Evolutionary conservation across 2,797 vertebrate genomes (phyloP).

Genomic region (Tangara arthus): DNA sequence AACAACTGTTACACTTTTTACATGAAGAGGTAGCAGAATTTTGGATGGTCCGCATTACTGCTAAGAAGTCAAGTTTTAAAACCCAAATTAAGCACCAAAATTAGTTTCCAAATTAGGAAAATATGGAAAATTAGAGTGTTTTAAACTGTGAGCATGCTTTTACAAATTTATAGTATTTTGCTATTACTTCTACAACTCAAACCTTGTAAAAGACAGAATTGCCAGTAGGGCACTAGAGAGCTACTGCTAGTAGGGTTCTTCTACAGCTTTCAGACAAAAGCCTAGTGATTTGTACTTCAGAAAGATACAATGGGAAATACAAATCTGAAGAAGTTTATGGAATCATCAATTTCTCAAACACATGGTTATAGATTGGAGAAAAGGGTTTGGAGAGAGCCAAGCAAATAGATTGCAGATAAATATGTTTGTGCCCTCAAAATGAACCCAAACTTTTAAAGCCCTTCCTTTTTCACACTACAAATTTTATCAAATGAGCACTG

Average conservation of each 20-base stretch:
- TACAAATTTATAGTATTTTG: background rate
- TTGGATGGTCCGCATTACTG: background rate
- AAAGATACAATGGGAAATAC: background rate
- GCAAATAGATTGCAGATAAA: background rate
- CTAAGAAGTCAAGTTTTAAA: background rate
- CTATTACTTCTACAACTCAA: background rate
- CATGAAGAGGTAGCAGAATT: background rate
- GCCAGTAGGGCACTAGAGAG: background rate
- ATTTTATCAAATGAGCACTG: background rate
- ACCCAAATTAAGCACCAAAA: background rate
- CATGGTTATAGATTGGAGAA: accelerated
- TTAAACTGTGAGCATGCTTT: background rate
- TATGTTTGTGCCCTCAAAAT: background rate
- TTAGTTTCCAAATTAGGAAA: background rate
- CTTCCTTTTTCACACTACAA: background rate
- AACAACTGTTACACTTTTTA: background rate
- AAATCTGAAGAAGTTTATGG: background rate
- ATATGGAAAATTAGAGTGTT: background rate
- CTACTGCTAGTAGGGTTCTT: background rate
- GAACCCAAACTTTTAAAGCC: background rate
- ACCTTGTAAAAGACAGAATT: background rate
- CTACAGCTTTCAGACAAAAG: background rate
- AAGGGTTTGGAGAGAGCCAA: background rate
- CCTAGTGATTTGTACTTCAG: background rate
- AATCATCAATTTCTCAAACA: background rate